Percentiles rank a stretch among this genome's conserved stretches.
Evolutionary conservation across 2,888 invertebrate species (phyloP).

Genomic region (Micoletzkya japonica): DNA sequence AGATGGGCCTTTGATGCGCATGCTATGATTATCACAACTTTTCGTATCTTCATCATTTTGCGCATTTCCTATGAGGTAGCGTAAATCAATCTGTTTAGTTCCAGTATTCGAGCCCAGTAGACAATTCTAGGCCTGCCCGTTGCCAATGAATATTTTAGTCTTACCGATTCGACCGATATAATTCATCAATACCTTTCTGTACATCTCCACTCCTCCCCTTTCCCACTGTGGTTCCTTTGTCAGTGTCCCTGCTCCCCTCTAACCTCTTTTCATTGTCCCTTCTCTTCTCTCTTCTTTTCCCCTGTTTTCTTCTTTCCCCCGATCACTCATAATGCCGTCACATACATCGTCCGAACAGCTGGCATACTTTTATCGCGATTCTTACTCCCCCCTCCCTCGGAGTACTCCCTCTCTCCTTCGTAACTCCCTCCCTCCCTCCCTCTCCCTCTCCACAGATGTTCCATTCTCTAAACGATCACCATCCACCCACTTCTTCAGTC

Average conservation of each 20-base stretch:
- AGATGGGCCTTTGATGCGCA: too few species aligned
- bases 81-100: too few species aligned
- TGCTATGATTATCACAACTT: too few species aligned
- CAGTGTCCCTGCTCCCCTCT: not conserved
- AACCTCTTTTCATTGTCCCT: not conserved
- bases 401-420: not conserved
- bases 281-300: not conserved
- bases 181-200: too few species aligned
- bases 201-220: too few species aligned
- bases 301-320: not conserved
- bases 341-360: too few species aligned
- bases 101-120: too few species aligned
- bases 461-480: too few species aligned
- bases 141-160: not conserved
- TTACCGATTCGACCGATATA: not conserved
- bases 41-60: too few species aligned
- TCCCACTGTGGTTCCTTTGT: not conserved
- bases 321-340: not conserved
- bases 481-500: not conserved
- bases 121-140: not conserved
- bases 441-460: not conserved
- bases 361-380: too few species aligned
- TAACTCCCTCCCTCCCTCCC: not conserved
- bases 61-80: too few species aligned
- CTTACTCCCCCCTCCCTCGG: not conserved